A percentile compares a stretch with the other conserved stretches of the same genome.
phyloP scores from a whole-genome alignment of 2,888 invertebrate genomes.

The Chloromyia formosa region DNA sequence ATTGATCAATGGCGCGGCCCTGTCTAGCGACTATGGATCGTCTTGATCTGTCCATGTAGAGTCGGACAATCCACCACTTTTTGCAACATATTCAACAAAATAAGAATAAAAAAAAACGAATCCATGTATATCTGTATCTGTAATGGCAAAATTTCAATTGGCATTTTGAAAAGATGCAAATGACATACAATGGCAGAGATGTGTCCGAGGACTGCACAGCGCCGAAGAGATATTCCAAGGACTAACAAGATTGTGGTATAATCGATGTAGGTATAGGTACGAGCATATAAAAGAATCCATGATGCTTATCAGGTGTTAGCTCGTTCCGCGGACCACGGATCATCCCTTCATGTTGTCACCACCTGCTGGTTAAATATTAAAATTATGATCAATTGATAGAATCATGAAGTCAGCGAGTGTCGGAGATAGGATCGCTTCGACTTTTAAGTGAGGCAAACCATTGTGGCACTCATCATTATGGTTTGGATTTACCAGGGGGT shows the following conservation, averaged over 20 bases:
- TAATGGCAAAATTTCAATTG: slow-evolving; percentile 33
- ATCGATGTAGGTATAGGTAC: not conserved
- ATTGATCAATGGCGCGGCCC: slow-evolving; percentile 40
- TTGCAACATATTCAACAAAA: too few species aligned
- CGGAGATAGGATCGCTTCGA: not conserved
- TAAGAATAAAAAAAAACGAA: too few species aligned
- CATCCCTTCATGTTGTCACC: slow-evolving; percentile 31
- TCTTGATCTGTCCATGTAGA: not conserved
- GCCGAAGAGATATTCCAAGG: slow-evolving; percentile 16
- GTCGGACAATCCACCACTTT: not conserved
- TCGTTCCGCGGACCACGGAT: slow-evolving; percentile 8
- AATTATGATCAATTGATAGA: slow-evolving; percentile 38
- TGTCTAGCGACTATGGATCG: not conserved
- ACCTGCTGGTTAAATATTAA: slow-evolving; percentile 42
- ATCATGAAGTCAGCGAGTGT: not conserved
- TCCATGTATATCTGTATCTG: not conserved
- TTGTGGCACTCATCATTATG: not conserved
- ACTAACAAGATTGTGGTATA: slow-evolving; percentile 2
- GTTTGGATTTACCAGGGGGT: not conserved
- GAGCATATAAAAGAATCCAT: not conserved
- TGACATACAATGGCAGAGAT: slow-evolving; percentile 8
- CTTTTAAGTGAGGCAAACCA: not conserved
- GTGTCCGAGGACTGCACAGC: not conserved
- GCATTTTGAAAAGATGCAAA: slow-evolving; percentile 19
- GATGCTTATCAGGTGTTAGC: slow-evolving; percentile 38